These are phyloP conservation scores for Dynastes maya DNA, from an alignment of 2,888 invertebrate species.

Conservation along the genomic window DNA sequence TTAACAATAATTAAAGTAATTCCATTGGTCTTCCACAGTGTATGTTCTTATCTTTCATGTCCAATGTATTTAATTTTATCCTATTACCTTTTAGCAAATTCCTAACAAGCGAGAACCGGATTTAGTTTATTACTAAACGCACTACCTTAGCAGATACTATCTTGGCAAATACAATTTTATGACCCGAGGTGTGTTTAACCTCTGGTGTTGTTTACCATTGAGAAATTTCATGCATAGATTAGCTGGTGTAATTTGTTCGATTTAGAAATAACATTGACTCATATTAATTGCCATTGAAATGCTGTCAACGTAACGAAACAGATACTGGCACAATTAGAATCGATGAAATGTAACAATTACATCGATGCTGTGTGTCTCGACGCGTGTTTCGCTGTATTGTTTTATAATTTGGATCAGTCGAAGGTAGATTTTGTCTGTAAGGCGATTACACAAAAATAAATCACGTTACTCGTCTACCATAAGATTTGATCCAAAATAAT, in stretches of 20 bases:
- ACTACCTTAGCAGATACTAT: slow-evolving; percentile 38
- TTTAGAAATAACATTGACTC: slow-evolving; percentile 49
- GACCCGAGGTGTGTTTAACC: slow-evolving; percentile 43
- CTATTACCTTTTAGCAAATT: neutral
- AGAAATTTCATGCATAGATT: slow-evolving; percentile 47
- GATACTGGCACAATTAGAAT: slow-evolving; percentile 24
- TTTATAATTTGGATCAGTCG: slow-evolving; percentile 27
- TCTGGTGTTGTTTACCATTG: slow-evolving; percentile 43
- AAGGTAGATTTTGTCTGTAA: slow-evolving; percentile 14
- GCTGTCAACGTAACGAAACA: slow-evolving; percentile 29
- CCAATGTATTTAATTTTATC: too few species aligned
- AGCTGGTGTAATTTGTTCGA: slow-evolving; percentile 47
- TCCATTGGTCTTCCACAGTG: too few species aligned
- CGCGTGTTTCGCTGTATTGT: slow-evolving; percentile 27
- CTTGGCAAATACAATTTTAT: slow-evolving; percentile 46
- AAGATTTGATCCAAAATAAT: slow-evolving; percentile 2
- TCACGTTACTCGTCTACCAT: slow-evolving; percentile 3
- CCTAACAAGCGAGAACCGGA: slow-evolving; percentile 43
- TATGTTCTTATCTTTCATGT: too few species aligned
- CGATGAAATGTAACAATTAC: slow-evolving; percentile 38
- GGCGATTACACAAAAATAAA: slow-evolving; percentile 31
- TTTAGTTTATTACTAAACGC: slow-evolving; percentile 42
- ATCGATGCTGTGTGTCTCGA: slow-evolving; percentile 1
- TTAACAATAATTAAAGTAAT: too few species aligned
- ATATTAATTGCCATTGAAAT: slow-evolving; percentile 46